Evolutionary conservation across 2,797 vertebrate species (phyloP).

Genomic region (Balearica regulorum): DNA sequence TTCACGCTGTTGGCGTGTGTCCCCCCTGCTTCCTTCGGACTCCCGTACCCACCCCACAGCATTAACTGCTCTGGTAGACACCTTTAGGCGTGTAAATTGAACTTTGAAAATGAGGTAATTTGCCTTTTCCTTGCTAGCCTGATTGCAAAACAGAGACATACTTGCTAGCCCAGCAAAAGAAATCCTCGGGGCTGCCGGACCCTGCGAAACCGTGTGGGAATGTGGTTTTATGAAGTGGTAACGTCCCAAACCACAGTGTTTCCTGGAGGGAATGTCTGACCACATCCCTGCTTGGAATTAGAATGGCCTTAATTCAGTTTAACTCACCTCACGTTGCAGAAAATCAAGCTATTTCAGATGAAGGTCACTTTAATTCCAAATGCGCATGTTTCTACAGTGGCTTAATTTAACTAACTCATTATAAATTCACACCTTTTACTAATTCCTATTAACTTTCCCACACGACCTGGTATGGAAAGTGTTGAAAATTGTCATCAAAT

Average conservation of each 20-base stretch:
- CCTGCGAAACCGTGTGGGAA: fast-evolving
- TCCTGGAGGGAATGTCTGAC: neutral
- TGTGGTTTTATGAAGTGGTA: too few relatives aligned
- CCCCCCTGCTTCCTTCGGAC: neutral
- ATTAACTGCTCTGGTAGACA: neutral
- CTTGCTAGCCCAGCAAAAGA: neutral
- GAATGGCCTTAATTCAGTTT: too few relatives aligned
- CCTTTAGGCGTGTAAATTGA: neutral
- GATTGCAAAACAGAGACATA: neutral
- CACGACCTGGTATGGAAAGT: fast-evolving
- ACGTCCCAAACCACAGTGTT: fast-evolving
- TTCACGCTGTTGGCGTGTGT: too few relatives aligned
- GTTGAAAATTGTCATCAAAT: neutral
- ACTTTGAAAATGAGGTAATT: neutral
- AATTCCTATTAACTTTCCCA: neutral
- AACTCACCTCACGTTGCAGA: neutral
- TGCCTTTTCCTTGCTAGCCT: neutral
- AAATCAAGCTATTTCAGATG: neutral
- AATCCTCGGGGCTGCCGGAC: neutral
- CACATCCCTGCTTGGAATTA: fast-evolving
- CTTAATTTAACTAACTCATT: neutral
- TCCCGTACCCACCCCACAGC: neutral
- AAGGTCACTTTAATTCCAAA: neutral
- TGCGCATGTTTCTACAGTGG: fast-evolving
- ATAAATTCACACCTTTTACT: neutral